Conservation (phyloP, 2,797 vertebrate genomes). For the Leptodactylus fallax region DNA sequence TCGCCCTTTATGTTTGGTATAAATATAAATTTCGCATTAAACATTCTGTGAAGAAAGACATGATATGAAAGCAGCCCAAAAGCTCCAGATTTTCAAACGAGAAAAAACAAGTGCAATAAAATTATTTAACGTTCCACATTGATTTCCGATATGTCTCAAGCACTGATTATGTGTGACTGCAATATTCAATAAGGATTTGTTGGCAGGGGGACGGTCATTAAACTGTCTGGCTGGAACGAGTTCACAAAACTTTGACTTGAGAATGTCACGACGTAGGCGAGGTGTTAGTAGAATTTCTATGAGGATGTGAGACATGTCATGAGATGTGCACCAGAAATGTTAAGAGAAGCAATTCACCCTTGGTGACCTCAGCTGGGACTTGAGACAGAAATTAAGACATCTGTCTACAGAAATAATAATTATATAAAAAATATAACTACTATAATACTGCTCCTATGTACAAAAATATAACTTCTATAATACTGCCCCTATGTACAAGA, state of each 20-base stretch:
- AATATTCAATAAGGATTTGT: not conserved
- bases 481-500: not conserved
- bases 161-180: not conserved
- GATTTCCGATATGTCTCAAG: not conserved
- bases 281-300: not conserved
- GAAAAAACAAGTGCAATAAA: not conserved
- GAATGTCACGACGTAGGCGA: not conserved
- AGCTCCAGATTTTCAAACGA: not conserved
- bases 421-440: not conserved
- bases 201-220: not conserved
- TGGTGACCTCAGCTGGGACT: not conserved
- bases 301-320: slow-evolving; percentile 12
- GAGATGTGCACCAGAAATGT: not conserved
- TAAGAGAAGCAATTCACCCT: not conserved
- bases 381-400: not conserved
- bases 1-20: not conserved
- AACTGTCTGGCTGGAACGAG: not conserved
- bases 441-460: too few relatives aligned
- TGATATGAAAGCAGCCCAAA: not conserved
- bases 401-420: not conserved
- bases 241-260: not conserved
- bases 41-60: not conserved
- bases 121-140: not conserved
- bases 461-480: slow-evolving; percentile 5
- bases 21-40: not conserved